A percentile compares a stretch with the other conserved stretches of the same genome.
These are phyloP conservation scores for Phyto melanocephala DNA, from an alignment of 2,888 invertebrate genomes.

Conservation along the genomic window DNA sequence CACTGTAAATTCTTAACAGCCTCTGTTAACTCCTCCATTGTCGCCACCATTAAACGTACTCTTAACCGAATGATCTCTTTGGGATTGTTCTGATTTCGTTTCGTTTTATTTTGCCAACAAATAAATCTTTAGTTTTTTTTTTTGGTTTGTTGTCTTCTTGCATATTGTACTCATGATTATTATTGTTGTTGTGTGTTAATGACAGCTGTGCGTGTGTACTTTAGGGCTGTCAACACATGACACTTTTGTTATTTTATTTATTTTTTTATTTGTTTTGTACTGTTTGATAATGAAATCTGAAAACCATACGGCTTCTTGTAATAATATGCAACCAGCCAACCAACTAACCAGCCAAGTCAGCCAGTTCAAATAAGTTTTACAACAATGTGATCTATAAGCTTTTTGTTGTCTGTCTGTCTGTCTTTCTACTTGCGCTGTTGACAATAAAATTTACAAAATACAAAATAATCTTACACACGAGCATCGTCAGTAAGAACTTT, in stretches of 20 bases:
- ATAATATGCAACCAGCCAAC: background rate
- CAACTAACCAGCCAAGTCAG: background rate
- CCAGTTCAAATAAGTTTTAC: background rate
- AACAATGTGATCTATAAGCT: background rate
- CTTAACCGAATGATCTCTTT: background rate
- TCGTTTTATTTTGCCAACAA: background rate
- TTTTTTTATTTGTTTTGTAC: slow-evolving; percentile 55
- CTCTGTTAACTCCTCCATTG: background rate
- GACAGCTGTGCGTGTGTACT: slow-evolving; percentile 57
- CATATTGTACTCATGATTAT: background rate
- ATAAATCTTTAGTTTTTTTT: slow-evolving; percentile 5
- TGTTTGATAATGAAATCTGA: slow-evolving; percentile 62
- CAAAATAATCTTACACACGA: background rate
- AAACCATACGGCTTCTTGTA: slow-evolving; percentile 56
- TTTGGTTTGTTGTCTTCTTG: background rate
- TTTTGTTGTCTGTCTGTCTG: background rate
- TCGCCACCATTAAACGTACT: background rate
- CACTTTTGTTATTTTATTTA: too few species aligned
- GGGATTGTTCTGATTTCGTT: background rate
- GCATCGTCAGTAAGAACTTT: background rate
- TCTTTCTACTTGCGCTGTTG: background rate
- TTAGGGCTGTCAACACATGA: slow-evolving; percentile 63
- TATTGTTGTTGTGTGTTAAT: slow-evolving; percentile 44
- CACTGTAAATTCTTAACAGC: slow-evolving; percentile 6
- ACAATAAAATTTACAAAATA: background rate